Percentiles rank a stretch among this genome's conserved stretches.
Evolutionary conservation across 1,140 invertebrate genomes (phyloP).

Genomic region (Micrasema minimum): DNA sequence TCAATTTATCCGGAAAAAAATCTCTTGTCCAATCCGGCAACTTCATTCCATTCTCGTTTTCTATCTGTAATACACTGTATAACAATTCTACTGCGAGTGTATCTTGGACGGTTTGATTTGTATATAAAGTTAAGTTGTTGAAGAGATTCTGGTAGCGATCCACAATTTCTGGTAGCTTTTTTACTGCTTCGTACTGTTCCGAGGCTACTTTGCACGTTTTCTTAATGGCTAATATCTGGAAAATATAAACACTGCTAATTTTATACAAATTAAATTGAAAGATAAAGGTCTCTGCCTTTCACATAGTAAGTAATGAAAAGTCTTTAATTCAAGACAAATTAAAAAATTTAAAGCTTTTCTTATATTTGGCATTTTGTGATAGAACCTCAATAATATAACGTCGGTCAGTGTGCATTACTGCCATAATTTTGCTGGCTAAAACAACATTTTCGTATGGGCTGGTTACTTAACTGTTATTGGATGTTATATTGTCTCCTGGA

Average conservation of each 20-base stretch:
- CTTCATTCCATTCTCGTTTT: conserved; percentile 72
- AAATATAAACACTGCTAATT: not conserved
- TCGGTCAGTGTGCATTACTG: too few relatives aligned
- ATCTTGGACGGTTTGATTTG: conserved; percentile 73
- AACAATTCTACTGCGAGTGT: conserved; percentile 77
- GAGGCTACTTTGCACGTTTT: conserved; percentile 58
- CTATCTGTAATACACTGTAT: conserved; percentile 79
- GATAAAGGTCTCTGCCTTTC: too few relatives aligned
- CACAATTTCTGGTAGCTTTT: conserved; percentile 67
- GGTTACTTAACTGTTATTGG: too few relatives aligned
- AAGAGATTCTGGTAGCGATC: conserved; percentile 72
- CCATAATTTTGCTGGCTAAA: too few relatives aligned
- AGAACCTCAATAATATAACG: too few relatives aligned
- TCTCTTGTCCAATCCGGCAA: conserved; percentile 78
- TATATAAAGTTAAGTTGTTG: conserved; percentile 71
- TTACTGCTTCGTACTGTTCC: conserved; percentile 67
- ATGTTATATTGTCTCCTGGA: too few relatives aligned
- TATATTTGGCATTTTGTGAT: too few relatives aligned
- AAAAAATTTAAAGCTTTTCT: too few relatives aligned
- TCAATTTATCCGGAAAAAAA: conserved; percentile 77
- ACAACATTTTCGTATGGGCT: too few relatives aligned
- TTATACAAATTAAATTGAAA: too few relatives aligned
- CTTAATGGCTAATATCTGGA: conserved; percentile 25
- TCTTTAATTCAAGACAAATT: too few relatives aligned
- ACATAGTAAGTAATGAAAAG: too few relatives aligned